Evolutionary conservation across 2,888 invertebrate genomes (phyloP), one percentile per base, ranked within the genome.

Genomic region (Lysandra coridon): DNA sequence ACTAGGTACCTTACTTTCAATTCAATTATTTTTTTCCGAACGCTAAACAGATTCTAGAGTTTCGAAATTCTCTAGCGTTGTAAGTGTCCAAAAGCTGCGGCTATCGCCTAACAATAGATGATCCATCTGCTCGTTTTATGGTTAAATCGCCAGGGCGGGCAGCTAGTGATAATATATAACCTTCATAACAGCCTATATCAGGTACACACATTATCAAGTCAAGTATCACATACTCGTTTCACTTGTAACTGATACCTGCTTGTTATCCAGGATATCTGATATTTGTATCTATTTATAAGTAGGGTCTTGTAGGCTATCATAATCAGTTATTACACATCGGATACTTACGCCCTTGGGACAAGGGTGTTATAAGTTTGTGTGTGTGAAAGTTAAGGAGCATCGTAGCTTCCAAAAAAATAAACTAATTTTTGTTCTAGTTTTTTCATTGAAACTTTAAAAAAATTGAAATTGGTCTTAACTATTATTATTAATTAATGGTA

Each of bases 211-310:
- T 14, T 53, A 53, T 53, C 53, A 14, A 53, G 33, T 69, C 33
- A 69, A 69, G 69, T 69, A 10, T 64, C 30, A 33, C 4, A 33
- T 64, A 33, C 69, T 30, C 12, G 64, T 69, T 33, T 69, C 33
- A 14, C 33, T 69, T 69, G 69, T 69, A 69, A 69, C 69, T 30
- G 10, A 33, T 33, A 14, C 10, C 69, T 10, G 12, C 69, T 37
- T 69, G 69, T 37, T 69, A 69, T 69, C 69, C 33, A 37, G 69
- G 69, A 69, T 69, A 69, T 37, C 69, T 17, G 37, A 64, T 64
- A 64, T 30, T 37, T 37, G 33, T 69, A 69, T 69, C 5, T 33
- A 69, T 23, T 23, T 23, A 23, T 23, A 23, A 23, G 23, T 33
- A 69, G 33, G 17, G 69, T 4, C 57, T 57, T 57, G 17, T 14